Percentiles rank a stretch among this genome's conserved stretches.
Conservation (phyloP, 2,888 invertebrate genomes). For the Andricus curvator region DNA sequence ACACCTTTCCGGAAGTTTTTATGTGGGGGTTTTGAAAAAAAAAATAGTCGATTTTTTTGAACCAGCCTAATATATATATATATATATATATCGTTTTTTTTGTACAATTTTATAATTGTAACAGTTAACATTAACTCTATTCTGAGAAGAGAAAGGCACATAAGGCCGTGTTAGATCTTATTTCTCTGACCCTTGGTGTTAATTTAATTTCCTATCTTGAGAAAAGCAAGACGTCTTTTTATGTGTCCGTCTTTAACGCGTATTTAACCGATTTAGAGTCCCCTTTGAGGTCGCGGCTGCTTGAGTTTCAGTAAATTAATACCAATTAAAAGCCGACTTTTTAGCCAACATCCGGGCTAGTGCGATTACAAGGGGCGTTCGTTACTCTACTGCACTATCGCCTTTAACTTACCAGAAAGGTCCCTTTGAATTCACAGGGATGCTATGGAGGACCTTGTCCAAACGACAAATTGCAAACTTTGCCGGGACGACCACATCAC, state of each 20-base stretch:
- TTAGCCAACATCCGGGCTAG: conserved; percentile 27
- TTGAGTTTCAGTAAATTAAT: conserved; percentile 34
- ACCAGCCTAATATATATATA: too few species aligned
- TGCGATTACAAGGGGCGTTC: not conserved
- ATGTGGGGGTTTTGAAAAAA: too few species aligned
- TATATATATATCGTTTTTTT: too few species aligned
- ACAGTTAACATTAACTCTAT: not conserved
- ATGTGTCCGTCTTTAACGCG: not conserved
- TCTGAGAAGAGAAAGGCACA: not conserved
- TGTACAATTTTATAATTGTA: not conserved
- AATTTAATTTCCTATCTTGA: conserved; percentile 35
- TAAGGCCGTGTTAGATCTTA: not conserved
- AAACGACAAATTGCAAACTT: conserved; percentile 20
- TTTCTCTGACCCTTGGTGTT: conserved; percentile 3
- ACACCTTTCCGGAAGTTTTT: too few species aligned
- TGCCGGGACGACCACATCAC: not conserved
- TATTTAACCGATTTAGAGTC: conserved; percentile 3
- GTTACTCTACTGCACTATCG: not conserved
- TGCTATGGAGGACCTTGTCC: not conserved
- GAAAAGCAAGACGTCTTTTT: conserved; percentile 27
- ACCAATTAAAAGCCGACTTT: conserved; percentile 27
- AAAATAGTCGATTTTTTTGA: too few species aligned
- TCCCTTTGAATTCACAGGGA: conserved; percentile 2
- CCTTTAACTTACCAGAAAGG: not conserved
- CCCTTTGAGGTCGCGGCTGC: not conserved